Base-by-base conservation (phyloP, 2,113 vertebrate species). In the Hyperopisus bebe region DNA sequence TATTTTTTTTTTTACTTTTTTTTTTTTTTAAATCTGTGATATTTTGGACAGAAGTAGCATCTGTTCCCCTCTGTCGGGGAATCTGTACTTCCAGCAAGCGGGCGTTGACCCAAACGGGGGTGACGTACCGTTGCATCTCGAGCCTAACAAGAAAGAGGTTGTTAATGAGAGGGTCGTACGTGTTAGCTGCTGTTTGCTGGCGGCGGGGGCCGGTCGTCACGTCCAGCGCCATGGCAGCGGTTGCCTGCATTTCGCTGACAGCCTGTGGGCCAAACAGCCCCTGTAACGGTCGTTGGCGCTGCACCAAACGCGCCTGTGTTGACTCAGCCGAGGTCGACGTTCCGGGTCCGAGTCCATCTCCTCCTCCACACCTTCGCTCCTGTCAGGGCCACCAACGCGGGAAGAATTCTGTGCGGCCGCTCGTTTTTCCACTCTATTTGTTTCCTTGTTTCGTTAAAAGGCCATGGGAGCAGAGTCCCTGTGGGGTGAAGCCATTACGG, bases 21-120 rank as follows among this genome's bases (percentile, higher is more conserved):
- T 77, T 77, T 80, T 80, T 80, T 80, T 80, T 66, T 35, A 1
- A 80, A 80, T 39, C 74, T 42, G 70, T 39, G 35, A 80, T 80
- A 80, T 42, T 42, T 80, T 39, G 35, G 35, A 80, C 17, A 80
- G 74, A 80, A 42, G 74, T 35, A 80, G 35, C 74, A 80, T 80
- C 74, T 80, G 74, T 80, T 80, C 35, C 74, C 74, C 74, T 80
- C 74, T 80, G 74, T 80, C n/a, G 74, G 74, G 74, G 74, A 80
- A 80, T 80, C 35, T 80, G 74, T 80, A 80, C 15, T 80, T 80
- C 74, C 74, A 35, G 74, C 74, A 42, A 80, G 74, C 31, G 31
- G 74, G 31, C 74, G 2, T 80, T 80, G 74, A 80, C 74, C 74
- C 35, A 80, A 39, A 42, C 74, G 17, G 74, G 74, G 74, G 74